A percentile compares a stretch with the other conserved stretches of the same genome.
These are phyloP conservation scores for Drosophila quasianomalipes DNA, from an alignment of 2,888 invertebrate species.

Conservation along the genomic window DNA sequence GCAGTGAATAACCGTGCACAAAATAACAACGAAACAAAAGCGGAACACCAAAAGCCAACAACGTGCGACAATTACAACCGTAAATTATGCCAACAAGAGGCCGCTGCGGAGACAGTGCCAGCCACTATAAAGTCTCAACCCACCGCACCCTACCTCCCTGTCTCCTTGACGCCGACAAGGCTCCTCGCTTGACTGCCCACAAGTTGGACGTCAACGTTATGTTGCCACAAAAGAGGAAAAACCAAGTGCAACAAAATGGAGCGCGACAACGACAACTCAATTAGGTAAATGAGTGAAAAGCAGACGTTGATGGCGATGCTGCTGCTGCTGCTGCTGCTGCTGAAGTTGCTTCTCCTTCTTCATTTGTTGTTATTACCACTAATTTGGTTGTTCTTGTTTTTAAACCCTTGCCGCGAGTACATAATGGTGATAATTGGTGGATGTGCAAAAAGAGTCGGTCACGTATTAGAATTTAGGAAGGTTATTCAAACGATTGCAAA, in stretches of 20 bases:
- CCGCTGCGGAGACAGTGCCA: constrained; percentile 38
- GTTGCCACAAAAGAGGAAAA: constrained; percentile 53
- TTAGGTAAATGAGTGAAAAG: constrained; percentile 70
- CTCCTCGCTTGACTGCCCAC: constrained; percentile 34
- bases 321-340: constrained; percentile 19
- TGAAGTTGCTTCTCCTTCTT: background rate
- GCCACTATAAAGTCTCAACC: constrained; percentile 33
- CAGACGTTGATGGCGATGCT: constrained; percentile 43
- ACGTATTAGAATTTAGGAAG: constrained; percentile 1
- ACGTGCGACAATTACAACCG: constrained; percentile 74
- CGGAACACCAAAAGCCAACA: constrained; percentile 56
- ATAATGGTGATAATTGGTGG: constrained; percentile 21
- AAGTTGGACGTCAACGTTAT: constrained; percentile 35
- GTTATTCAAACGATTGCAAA: background rate
- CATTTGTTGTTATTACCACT: constrained; percentile 26
- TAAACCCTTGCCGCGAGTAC: constrained; percentile 7
- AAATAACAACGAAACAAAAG: constrained; percentile 46
- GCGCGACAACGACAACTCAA: constrained; percentile 67
- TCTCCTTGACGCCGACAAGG: background rate
- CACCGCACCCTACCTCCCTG: background rate
- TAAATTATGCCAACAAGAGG: constrained; percentile 73
- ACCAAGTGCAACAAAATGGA: constrained; percentile 59
- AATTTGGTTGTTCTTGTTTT: constrained; percentile 18
- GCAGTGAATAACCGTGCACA: constrained; percentile 35
- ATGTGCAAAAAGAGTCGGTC: constrained; percentile 3